Evolutionary conservation across 1,140 invertebrate genomes (phyloP).

Genomic region (Phocides pigmalion): DNA sequence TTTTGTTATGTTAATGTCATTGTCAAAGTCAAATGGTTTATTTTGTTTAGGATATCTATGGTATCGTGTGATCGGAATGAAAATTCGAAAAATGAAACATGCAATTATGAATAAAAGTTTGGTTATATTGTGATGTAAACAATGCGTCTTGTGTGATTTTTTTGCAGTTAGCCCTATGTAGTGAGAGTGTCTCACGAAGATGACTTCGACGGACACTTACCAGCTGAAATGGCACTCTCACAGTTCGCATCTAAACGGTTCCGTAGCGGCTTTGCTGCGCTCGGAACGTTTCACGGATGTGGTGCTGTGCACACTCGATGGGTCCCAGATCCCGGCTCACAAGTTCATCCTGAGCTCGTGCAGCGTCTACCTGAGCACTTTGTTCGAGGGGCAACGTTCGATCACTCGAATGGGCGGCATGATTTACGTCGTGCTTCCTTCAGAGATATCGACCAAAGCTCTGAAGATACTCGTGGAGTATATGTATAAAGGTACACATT

Average conservation of each 20-base stretch:
- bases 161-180: constrained; percentile 34
- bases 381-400: constrained; percentile 84
- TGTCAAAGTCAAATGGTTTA: too few relatives aligned
- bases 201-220: constrained; percentile 89
- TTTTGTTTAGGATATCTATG: too few relatives aligned
- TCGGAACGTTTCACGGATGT: constrained; percentile 94
- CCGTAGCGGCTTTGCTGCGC: constrained; percentile 90
- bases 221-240: constrained; percentile 95
- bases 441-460: constrained; percentile 90
- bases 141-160: constrained; percentile 21
- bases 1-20: too few relatives aligned
- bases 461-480: constrained; percentile 93
- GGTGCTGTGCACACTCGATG: constrained; percentile 91
- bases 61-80: too few relatives aligned
- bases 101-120: background rate
- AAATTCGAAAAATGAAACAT: background rate
- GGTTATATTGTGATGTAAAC: constrained; percentile 29
- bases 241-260: constrained; percentile 90
- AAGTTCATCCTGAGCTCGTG: constrained; percentile 94
- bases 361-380: constrained; percentile 84
- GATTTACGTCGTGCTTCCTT: constrained; percentile 90
- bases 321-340: constrained; percentile 92
- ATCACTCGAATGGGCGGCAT: constrained; percentile 84
- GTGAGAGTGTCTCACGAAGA: constrained; percentile 40
- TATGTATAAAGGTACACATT: constrained; percentile 88